A percentile compares a stretch with the other conserved stretches of the same genome.
Evolutionary conservation across 2,888 invertebrate species (phyloP).

Genomic region (Caenorhabditis wallacei): DNA sequence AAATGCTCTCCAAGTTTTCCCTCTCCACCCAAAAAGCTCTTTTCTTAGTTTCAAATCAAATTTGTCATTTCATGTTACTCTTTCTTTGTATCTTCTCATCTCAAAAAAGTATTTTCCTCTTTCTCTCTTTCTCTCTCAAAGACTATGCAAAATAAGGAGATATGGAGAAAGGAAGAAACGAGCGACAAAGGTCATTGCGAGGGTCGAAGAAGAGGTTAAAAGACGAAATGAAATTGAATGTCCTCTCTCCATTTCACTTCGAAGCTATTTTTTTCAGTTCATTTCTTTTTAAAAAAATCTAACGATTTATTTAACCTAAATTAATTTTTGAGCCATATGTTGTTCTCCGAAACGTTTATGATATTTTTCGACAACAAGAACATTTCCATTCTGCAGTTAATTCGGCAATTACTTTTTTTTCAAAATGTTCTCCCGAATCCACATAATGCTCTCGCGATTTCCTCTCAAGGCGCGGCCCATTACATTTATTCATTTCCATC

Average conservation of each 20-base stretch:
- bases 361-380: background rate
- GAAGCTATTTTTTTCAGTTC: background rate
- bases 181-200: conserved; percentile 25
- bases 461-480: conserved; percentile 10
- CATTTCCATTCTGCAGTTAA: too few relatives aligned
- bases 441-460: conserved; percentile 2
- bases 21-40: conserved; percentile 8
- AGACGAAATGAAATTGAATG: conserved; percentile 25
- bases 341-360: background rate
- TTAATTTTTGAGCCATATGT: background rate
- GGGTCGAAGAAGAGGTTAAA: conserved; percentile 8
- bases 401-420: background rate
- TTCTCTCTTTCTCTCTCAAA: background rate
- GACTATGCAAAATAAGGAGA: conserved; percentile 18
- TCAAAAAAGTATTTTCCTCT: background rate
- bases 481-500: conserved; percentile 17
- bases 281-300: background rate
- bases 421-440: background rate
- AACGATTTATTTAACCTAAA: too few relatives aligned
- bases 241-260: background rate
- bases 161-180: background rate
- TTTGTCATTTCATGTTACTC: conserved; percentile 7
- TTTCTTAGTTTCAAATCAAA: conserved; percentile 39
- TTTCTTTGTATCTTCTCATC: background rate
- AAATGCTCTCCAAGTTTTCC: background rate